A percentile compares a stretch with the other conserved stretches of the same genome.
Conservation (phyloP, 2,797 vertebrate species). For the Betta splendens region DNA sequence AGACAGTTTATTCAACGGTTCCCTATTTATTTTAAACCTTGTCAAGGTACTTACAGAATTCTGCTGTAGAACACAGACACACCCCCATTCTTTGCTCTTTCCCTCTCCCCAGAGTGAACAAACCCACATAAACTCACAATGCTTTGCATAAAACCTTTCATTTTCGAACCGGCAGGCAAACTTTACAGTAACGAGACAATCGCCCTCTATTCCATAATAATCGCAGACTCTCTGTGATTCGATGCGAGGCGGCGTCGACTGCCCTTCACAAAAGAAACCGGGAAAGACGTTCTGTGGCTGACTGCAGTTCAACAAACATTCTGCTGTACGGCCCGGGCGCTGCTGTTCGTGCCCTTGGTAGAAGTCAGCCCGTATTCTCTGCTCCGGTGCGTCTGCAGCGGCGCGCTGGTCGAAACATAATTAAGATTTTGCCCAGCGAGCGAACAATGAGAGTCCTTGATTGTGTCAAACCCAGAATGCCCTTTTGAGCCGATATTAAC, state of each 20-base stretch:
- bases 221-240: conserved; percentile 26
- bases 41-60: conserved; percentile 52
- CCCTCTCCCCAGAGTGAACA: conserved; percentile 16
- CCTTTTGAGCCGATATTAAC: conserved; percentile 30
- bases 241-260: conserved; percentile 26
- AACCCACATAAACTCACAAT: background rate
- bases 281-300: conserved; percentile 20
- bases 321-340: conserved; percentile 7
- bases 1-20: conserved; percentile 25
- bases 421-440: conserved; percentile 27
- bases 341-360: background rate
- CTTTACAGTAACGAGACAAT: conserved; percentile 27
- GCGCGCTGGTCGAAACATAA: conserved; percentile 29
- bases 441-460: conserved; percentile 33
- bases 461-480: conserved; percentile 21
- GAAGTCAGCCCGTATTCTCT: conserved; percentile 21
- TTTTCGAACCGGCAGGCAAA: conserved; percentile 23
- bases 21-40: conserved; percentile 50
- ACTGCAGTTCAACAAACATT: conserved; percentile 36
- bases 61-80: conserved; percentile 34
- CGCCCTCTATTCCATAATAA: conserved; percentile 32
- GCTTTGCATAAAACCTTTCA: conserved; percentile 18
- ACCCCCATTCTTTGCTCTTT: conserved; percentile 33
- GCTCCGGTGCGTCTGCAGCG: conserved; percentile 19
- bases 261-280: conserved; percentile 33